phyloP scores from a whole-genome alignment of 2,888 invertebrate genomes.

The Rotaria socialis region DNA sequence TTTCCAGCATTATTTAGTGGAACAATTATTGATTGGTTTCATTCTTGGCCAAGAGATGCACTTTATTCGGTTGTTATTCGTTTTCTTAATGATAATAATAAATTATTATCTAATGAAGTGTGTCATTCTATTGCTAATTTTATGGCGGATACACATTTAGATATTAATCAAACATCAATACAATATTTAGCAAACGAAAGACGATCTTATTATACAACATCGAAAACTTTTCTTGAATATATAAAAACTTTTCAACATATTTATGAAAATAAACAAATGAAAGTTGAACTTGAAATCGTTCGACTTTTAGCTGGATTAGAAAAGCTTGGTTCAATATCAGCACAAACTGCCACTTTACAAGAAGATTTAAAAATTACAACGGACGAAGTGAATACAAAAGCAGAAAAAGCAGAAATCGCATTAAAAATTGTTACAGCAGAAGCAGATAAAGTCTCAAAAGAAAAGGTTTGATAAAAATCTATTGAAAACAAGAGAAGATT shows the following conservation, averaged over 20 bases:
- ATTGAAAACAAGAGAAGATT: too few relatives aligned
- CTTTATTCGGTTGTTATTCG: constrained; percentile 4
- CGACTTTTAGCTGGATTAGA: constrained; percentile 67
- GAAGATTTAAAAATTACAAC: constrained; percentile 77
- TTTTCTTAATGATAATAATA: constrained; percentile 14
- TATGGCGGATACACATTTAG: constrained; percentile 3
- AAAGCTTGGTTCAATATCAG: neutral
- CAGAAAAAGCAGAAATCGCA: constrained; percentile 77
- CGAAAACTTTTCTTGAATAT: constrained; percentile 90
- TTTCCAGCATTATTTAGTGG: constrained; percentile 81
- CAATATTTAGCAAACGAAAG: constrained; percentile 68
- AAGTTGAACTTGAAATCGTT: constrained; percentile 24
- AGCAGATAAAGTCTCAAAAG: constrained; percentile 32
- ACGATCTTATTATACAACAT: constrained; percentile 91
- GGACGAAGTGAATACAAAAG: constrained; percentile 65
- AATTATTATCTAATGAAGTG: neutral
- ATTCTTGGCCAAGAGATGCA: constrained; percentile 67
- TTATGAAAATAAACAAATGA: neutral
- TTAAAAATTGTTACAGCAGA: constrained; percentile 58
- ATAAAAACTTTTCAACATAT: constrained; percentile 74
- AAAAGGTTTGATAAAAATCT: neutral
- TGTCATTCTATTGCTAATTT: constrained; percentile 2
- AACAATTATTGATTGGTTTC: constrained; percentile 83
- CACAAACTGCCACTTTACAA: constrained; percentile 79
- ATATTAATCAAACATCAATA: constrained; percentile 25